Evolutionary conservation across 1,140 invertebrate species (phyloP), one percentile per base, ranked within the genome.

Genomic region (Pomacea maculata): DNA sequence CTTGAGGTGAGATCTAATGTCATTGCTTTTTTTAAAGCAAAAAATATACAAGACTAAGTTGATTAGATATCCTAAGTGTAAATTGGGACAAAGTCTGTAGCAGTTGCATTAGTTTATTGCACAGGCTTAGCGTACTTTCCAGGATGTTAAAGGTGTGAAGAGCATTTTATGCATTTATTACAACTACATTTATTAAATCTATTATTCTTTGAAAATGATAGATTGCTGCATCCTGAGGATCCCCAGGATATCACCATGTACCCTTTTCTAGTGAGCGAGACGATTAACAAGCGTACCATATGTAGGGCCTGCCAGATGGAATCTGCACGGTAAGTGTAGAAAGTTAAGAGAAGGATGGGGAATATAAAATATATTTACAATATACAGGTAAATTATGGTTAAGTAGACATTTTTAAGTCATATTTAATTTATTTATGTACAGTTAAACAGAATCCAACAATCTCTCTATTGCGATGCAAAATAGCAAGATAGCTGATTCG

Each of bases 1-100:
- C 89, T 92, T 94, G 8, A 93, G 93, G 94, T 92, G 34, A 52
- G 25, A 11, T 34, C 11, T 6, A 45, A 45, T 6, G 6, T 45
- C 34, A 45, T 45, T 2, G 34, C 6, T 45, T 45, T 45, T 45
- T 45, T 45, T 6, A 45, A 2, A 6, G 1, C 34, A 25, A 25
- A 25, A 25, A 25, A 25, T 45, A 45, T 45, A 6, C 6, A 45
- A 45, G 34, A 45, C 34, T 25, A 25, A 45, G 34, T 45, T 45
- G 34, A 45, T 45, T 45, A 45, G 34, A 45, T 45, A 6, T 45
- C 6, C 34, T 45, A 45, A 79, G 64, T n/a, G 25, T 9, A 75
- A 17, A 34, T 54, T 45, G 8, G 54, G 29, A 78, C 15, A 34
- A 19, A 65, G 71, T 21, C 19, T 25, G 19, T 80, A 21, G 25